Base-by-base conservation (phyloP, 2,888 invertebrate species). In the Candidula unifasciata region DNA sequence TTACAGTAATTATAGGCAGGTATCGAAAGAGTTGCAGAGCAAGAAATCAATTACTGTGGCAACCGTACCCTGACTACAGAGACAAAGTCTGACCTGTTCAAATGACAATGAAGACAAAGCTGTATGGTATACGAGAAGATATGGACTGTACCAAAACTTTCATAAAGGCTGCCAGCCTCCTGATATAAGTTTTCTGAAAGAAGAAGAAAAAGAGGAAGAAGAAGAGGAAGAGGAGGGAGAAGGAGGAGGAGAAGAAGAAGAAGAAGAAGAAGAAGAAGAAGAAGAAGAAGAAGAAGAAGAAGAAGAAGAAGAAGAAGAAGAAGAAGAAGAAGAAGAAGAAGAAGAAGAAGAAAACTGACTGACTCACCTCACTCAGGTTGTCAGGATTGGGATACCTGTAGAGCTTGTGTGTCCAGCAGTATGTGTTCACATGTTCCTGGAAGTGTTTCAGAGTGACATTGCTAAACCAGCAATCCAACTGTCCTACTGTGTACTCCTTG, bases 391-490 rank as follows among this genome's bases (percentile, higher is more conserved):
- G 85, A 81, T 84, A 87, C 27, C 73, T 77, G 82, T 85, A 87
- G 44, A 44, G 44, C 44, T 44, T 44, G 44, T 44, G 44, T 44
- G 44, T 44, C 44, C 44, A 44, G 44, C 87, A 87, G 66, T 82
- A 87, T 3, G 82, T 69, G 77, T 87, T 87, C 52, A 74, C 86
- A 64, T 87, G 87, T 10, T 80, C 85, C 80, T 87, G 87, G 64
- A 64, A 87, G 35, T 87, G 87, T 52, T 84, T 64, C 80, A 73
- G 64, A 37, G 76, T 86, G 6, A 54, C 30, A 10, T 18, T 21
- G 3, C 60, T 85, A 21, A 77, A 35, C 84, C 86, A 86, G 74
- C 86, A 86, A 74, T 86, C 84, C 57, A 86, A 73, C 5, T 86
- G 84, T 0, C 76, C 73, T 0, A 84, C 84, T 10, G 82, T 82